phyloP scores from a whole-genome alignment of 2,888 invertebrate genomes.

The Catonia carolina region DNA sequence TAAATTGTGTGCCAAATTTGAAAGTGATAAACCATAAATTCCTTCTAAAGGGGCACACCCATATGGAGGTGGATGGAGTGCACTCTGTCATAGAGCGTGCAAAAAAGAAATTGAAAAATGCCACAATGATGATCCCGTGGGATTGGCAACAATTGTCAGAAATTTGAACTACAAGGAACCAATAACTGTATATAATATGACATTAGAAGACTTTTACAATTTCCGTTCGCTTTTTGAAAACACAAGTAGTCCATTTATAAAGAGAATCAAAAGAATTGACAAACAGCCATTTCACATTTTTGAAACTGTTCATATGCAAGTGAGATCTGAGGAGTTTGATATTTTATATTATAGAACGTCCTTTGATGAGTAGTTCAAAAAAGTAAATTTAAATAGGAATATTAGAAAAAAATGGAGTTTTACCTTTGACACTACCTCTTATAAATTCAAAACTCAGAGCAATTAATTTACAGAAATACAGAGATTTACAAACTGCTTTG shows the following conservation, averaged over 20 bases:
- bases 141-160: conserved; percentile 9
- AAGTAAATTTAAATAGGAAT: background rate
- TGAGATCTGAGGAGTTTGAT: background rate
- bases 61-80: conserved; percentile 31
- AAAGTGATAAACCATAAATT: conserved; percentile 28
- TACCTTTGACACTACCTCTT: background rate
- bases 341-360: background rate
- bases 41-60: conserved; percentile 28
- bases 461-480: background rate
- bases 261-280: background rate
- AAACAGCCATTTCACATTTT: background rate
- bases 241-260: background rate
- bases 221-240: background rate
- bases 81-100: conserved; percentile 31
- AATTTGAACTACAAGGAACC: background rate
- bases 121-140: conserved; percentile 7
- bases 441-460: background rate
- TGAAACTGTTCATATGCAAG: background rate
- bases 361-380: background rate
- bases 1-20: conserved; percentile 16
- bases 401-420: background rate
- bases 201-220: background rate
- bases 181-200: background rate
- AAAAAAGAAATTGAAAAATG: conserved; percentile 20
- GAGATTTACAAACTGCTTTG: background rate